A percentile compares a stretch with the other conserved stretches of the same genome.
phyloP scores from a whole-genome alignment of 2,113 vertebrate genomes.

The Tympanuchus pallidicinctus region DNA sequence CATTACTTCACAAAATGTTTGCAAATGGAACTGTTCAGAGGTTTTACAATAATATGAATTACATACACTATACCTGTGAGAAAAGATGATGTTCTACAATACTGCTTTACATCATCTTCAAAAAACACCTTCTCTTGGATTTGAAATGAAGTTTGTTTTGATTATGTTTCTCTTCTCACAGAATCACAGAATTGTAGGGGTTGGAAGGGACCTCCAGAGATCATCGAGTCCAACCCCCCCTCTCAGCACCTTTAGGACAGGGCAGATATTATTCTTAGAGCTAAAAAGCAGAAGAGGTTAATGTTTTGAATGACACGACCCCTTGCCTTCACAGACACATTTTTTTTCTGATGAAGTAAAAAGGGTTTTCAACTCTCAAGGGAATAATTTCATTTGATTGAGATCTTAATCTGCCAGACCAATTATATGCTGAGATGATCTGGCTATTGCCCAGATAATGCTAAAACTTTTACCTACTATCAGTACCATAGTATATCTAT shows the following conservation, averaged over 20 bases:
- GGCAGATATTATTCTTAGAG: background rate
- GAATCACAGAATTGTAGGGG: no score
- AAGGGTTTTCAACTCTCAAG: background rate
- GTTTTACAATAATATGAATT: background rate
- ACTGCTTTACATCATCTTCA: background rate
- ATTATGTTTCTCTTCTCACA: slow-evolving; percentile 5
- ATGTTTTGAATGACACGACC: background rate
- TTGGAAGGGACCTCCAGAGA: no score
- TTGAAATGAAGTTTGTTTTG: slow-evolving; percentile 12
- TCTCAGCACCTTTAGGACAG: background rate
- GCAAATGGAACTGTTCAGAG: background rate
- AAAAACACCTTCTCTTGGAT: background rate
- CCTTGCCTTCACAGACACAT: background rate
- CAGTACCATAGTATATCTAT: background rate
- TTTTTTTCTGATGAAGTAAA: no score
- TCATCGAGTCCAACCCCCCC: no score
- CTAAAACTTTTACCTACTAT: background rate
- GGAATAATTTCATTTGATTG: background rate
- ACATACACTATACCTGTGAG: background rate
- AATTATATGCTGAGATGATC: background rate
- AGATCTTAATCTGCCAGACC: background rate
- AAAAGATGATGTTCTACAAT: background rate
- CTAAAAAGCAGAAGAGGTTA: background rate
- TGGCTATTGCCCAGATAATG: background rate
- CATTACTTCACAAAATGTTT: background rate